Base-by-base conservation (phyloP, 2,113 vertebrate genomes). In the Ancistrus triradiatus region DNA sequence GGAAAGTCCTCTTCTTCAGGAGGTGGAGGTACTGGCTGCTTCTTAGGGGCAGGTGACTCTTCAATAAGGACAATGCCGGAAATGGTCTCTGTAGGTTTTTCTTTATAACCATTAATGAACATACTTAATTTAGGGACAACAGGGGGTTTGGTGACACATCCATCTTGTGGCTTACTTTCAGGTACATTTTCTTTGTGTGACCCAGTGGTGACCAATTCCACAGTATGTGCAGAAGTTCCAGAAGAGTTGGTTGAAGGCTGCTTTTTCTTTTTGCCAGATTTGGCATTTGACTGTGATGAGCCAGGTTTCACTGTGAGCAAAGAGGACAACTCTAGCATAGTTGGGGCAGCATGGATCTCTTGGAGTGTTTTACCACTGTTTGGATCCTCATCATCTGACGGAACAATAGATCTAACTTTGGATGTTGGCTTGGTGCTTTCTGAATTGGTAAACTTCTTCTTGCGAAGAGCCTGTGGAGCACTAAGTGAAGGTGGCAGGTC, bases 1-100 rank as follows among this genome's bases (percentile, higher is more conserved):
- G 96, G 95, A 62, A 99, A 99, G 11, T 99, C 96, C 71, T 98
- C 95, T 63, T 90, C 87, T 59, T 89, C 88, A 70, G 85, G 69
- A 19, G 86, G 78, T 40, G 80, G 83, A 28, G 78, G 73, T 25
- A 18, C 79, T 7, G 81, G 46, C 35, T 82, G 80, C 56, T 87
- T 83, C 4, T 84, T 81, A 15, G 87, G 81, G 7, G 86, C 85
- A 0, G 83, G 80, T 1, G 82, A 78, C 1, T 90, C 83, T 77
- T 90, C 90, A 37, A 79, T 77, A n/a, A n/a, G n/a, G n/a, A n/a
- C n/a, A 59, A 43, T 76, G 53, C 14, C 49, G 1, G 2, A 42
- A 66, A 33, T 79, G 78, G 28, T 52, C 76, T 42, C 55, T 0
- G 24, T 56, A 0, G 78, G 18, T 21, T 86, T 90, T 14, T 97